Evolutionary conservation across 2,888 invertebrate genomes (phyloP).

Genomic region (Thera britannica): DNA sequence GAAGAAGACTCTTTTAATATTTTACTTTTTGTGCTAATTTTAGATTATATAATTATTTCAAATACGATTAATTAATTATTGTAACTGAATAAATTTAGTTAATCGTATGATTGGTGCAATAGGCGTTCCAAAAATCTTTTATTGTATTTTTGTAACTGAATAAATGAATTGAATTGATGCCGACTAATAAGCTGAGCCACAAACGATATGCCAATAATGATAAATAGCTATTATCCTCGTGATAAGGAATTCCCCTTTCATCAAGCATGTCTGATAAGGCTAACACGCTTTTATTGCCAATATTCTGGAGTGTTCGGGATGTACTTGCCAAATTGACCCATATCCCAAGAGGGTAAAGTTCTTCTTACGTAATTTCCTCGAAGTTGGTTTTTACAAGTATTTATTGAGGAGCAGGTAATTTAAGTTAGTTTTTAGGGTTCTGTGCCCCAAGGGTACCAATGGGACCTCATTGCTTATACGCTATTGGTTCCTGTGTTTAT

Average conservation of each 20-base stretch:
- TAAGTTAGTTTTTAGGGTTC: background rate
- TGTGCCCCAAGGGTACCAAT: background rate
- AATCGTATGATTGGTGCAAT: too few relatives aligned
- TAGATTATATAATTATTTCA: background rate
- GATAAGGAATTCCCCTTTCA: slow-evolving; percentile 2
- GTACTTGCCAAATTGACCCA: slow-evolving; percentile 12
- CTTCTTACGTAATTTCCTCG: background rate
- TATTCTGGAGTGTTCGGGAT: slow-evolving; percentile 3
- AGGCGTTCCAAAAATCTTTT: too few relatives aligned
- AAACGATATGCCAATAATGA: slow-evolving; percentile 1
- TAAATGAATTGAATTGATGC: too few relatives aligned
- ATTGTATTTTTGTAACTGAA: too few relatives aligned
- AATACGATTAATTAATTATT: too few relatives aligned
- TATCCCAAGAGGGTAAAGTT: slow-evolving; percentile 14
- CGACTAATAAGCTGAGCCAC: too few relatives aligned
- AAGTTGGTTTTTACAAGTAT: slow-evolving; percentile 9
- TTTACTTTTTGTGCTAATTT: too few relatives aligned
- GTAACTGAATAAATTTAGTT: too few relatives aligned
- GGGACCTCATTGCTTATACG: background rate
- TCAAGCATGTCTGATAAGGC: slow-evolving; percentile 8
- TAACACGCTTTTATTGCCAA: slow-evolving; percentile 13
- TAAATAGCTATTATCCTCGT: background rate
- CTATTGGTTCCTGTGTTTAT: background rate
- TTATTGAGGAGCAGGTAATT: slow-evolving; percentile 8
- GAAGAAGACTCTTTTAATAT: too few relatives aligned